Evolutionary conservation across 1,140 invertebrate species (phyloP), one percentile per base, ranked within the genome.

Genomic region (Aphaenogaster rudis): DNA sequence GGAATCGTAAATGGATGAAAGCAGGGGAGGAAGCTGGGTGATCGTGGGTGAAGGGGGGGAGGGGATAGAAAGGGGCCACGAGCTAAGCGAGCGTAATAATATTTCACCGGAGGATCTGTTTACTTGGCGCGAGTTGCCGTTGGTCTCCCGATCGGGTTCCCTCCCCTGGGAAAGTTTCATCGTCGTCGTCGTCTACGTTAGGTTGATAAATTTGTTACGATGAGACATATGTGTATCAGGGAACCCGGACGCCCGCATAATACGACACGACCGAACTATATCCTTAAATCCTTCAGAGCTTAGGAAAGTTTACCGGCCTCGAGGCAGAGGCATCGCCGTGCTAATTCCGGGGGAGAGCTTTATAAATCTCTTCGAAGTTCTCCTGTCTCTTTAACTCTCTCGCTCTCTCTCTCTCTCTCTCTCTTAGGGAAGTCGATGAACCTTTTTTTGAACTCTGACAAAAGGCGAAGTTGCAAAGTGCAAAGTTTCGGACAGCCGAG

Each of bases 141-240:
- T 13, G 7, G 9, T 59, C 17, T 21, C 17, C 5, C 17, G 7
- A 54, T 67, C 36, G 36, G 0, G 9, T 50, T 52, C 8, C 15
- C 13, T 54, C 39, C 36, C 21, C 42, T 15, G 6, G n/a, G 21
- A 69, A 54, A 57, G 15, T n/a, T 50, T 81, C 13, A 48, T 66
- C 42, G 9, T 45, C 13, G 61, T 52, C 42, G 9, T 45, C 39
- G 39, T n/a, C 42, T 17, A 15, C 59, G 9, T 79, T 48, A 28
- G 48, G n/a, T 69, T 13, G 33, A 67, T 80, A 80, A 69, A 81
- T 81, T 81, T 33, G 13, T 54, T 28, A 69, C 39, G 15, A 80
- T 17, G 15, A 42, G n/a, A 9, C 15, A 15, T 28, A 66, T 1
- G 7, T 54, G 33, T 67, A 48, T 17, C 13, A 11, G 48, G 7